Conservation (phyloP, 2,113 vertebrate species). For the Chionodraco myersi region DNA sequence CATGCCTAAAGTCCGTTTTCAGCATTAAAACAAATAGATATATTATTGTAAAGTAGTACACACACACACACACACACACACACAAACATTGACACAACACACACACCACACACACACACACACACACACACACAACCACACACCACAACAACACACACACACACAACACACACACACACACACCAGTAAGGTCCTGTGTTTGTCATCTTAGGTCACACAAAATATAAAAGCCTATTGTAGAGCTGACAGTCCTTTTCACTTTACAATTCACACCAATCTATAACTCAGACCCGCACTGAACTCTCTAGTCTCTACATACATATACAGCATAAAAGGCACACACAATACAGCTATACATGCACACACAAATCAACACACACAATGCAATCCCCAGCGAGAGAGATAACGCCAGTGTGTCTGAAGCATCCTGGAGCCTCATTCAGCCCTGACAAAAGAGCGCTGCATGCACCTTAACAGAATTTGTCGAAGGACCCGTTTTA, state of each 20-base stretch:
- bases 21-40: not conserved
- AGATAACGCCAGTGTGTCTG: slow-evolving; percentile 39
- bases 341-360: slow-evolving; percentile 7
- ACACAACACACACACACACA: not conserved
- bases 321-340: not conserved
- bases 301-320: not conserved
- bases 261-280: not conserved
- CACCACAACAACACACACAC: not conserved
- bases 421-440: slow-evolving; percentile 41
- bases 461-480: slow-evolving; percentile 29
- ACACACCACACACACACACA: not conserved
- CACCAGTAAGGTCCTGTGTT: not conserved
- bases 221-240: slow-evolving; percentile 1
- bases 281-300: not conserved
- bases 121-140: no score
- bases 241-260: no score
- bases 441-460: slow-evolving; percentile 32
- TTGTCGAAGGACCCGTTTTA: slow-evolving; percentile 9
- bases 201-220: slow-evolving; percentile 8
- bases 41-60: no score
- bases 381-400: not conserved
- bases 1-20: not conserved
- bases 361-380: slow-evolving; percentile 21
- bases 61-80: not conserved
- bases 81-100: not conserved